Conservation (phyloP, 2,113 vertebrate species). For the Sakesphorus luctuosus region DNA sequence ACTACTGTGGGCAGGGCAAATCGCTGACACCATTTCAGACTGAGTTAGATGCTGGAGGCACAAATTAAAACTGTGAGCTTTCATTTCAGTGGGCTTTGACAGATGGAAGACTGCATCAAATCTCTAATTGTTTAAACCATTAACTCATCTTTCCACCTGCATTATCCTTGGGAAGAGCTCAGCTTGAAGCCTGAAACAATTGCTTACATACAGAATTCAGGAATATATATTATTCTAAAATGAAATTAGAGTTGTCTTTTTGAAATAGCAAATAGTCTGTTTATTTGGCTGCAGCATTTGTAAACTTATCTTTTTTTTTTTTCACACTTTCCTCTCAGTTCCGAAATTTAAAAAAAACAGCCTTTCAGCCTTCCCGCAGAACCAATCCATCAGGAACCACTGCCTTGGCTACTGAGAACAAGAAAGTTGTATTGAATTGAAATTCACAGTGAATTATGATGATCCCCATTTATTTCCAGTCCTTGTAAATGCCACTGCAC, state of each 20-base stretch:
- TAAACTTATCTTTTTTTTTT: slow-evolving; percentile 7
- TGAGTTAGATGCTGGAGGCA: slow-evolving; percentile 71
- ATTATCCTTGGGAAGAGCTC: slow-evolving; percentile 66
- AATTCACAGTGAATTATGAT: slow-evolving; percentile 48
- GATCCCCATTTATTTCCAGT: slow-evolving; percentile 47
- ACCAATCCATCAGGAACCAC: slow-evolving; percentile 42
- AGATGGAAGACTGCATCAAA: slow-evolving; percentile 76
- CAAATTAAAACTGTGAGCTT: slow-evolving; percentile 73
- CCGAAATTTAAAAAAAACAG: slow-evolving; percentile 10
- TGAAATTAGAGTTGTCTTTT: background rate
- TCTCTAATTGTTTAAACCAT: slow-evolving; percentile 80
- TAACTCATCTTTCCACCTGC: slow-evolving; percentile 77
- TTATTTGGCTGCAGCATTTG: slow-evolving; percentile 52
- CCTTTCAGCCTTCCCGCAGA: background rate
- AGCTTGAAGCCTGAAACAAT: slow-evolving; percentile 53
- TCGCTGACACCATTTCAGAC: slow-evolving; percentile 71
- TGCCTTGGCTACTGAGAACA: background rate
- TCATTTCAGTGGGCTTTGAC: slow-evolving; percentile 77
- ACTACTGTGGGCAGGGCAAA: slow-evolving; percentile 65
- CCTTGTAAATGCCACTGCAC: background rate
- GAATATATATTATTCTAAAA: background rate
- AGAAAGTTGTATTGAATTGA: background rate
- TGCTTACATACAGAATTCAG: background rate
- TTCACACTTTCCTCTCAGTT: background rate
- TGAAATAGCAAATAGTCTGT: background rate